Base-by-base conservation (phyloP, 2,113 vertebrate genomes). In the Lichenostomus cassidix region DNA sequence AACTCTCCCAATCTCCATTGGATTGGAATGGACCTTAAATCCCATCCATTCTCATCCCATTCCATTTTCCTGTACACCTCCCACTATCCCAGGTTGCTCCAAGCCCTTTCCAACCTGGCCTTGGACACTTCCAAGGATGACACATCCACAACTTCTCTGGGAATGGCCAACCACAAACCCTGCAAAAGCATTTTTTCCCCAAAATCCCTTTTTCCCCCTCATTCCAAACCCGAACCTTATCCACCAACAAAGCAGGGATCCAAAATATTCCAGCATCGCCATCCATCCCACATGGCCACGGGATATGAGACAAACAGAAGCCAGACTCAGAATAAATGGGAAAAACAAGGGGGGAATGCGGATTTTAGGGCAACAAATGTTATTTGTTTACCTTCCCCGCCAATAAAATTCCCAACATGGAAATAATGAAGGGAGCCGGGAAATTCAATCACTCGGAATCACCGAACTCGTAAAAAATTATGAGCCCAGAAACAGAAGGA, bases 381-480 rank as follows among this genome's bases (percentile, higher is more conserved):
- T 92, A 65, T 87, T 94, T 96, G 90, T 97, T 96, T 95, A 87
- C 89, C 77, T 79, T 56, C 75, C 91, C 73, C 52, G 9, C 71
- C 95, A 62, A 78, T 97, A 96, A 97, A 97, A 96, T 28, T 25
- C 78, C 52, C 77, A 16, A 89, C 95, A 59, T 93, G 97, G 95
- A 96, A 97, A 94, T 94, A 95, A 95, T 50, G 92, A 94, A 83
- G 81, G 91, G 90, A 50, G 81, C 92, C 74, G 91, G 94, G 94
- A 96, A 97, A 97, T 97, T 94, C 95, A 93, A 81, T 15, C 71
- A 59, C 90, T 90, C 70, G 82, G 93, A 90, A 96, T 97, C 96
- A 59, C 76, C 74, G 58, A 81, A 85, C 89, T 95, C 92, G 3
- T 95, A 94, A 97, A 97, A 95, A 80, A 78, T 96, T 83, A 94